phyloP scores from a whole-genome alignment of 1,140 invertebrate genomes.

The Mycetomoellerius zeteki region DNA sequence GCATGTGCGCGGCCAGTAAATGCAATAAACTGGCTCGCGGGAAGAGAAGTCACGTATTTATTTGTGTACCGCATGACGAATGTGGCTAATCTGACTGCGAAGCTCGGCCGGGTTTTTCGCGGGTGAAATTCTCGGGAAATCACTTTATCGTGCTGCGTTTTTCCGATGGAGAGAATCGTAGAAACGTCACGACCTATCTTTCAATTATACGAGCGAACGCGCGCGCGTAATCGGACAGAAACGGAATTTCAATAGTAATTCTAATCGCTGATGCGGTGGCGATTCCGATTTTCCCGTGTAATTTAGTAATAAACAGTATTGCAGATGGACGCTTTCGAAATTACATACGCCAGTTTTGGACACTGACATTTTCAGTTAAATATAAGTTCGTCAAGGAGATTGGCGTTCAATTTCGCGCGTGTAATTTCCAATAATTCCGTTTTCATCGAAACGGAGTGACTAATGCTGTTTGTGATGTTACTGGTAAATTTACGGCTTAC shows the following conservation, averaged over 20 bases:
- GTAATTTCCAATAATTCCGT: slow-evolving; percentile 30
- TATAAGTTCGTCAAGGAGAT: slow-evolving; percentile 44
- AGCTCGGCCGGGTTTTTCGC: slow-evolving; percentile 14
- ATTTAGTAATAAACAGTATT: slow-evolving; percentile 48
- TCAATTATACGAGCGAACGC: background rate
- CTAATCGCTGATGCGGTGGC: background rate
- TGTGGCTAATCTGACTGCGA: slow-evolving; percentile 29
- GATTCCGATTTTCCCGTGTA: slow-evolving; percentile 25
- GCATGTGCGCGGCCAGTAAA: slow-evolving; percentile 3
- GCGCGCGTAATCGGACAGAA: background rate
- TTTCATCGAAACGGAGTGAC: slow-evolving; percentile 11
- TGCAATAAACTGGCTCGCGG: slow-evolving; percentile 35
- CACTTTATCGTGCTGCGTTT: slow-evolving; percentile 5
- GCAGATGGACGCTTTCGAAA: slow-evolving; percentile 2
- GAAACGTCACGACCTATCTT: slow-evolving; percentile 20
- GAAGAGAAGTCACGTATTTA: slow-evolving; percentile 43
- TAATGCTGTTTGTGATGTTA: background rate
- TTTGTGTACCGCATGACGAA: slow-evolving; percentile 49
- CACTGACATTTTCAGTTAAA: slow-evolving; percentile 2
- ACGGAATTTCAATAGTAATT: slow-evolving; percentile 10
- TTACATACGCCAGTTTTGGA: slow-evolving; percentile 9
- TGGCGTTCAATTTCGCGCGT: slow-evolving; percentile 6
- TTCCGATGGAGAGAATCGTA: background rate
- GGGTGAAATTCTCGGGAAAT: slow-evolving; percentile 39
- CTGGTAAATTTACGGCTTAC: background rate